These are phyloP conservation scores for Malurus alboscapulatus DNA, from an alignment of 2,113 vertebrate genomes.

Conservation along the genomic window DNA sequence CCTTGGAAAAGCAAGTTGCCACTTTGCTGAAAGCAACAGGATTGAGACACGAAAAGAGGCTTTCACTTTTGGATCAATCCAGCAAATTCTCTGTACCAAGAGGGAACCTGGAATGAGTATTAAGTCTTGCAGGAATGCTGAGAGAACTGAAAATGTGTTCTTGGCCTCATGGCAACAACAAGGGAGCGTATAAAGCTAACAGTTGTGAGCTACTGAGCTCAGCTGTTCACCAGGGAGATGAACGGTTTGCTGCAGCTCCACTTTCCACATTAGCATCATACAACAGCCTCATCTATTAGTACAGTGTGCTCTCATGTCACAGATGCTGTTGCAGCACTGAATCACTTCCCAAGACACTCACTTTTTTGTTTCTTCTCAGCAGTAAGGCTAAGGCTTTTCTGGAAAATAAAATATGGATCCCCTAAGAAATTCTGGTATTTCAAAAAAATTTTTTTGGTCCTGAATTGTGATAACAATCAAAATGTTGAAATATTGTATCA, in stretches of 20 bases:
- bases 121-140: conserved; percentile 42
- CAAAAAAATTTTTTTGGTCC: not conserved
- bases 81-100: conserved; percentile 45
- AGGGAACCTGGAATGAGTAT: conserved; percentile 55
- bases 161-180: conserved; percentile 42
- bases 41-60: conserved; percentile 43
- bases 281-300: conserved; percentile 10
- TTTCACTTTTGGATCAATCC: conserved; percentile 43
- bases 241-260: conserved; percentile 29
- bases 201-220: conserved; percentile 53
- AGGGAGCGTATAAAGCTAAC: conserved; percentile 33
- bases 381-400: not conserved
- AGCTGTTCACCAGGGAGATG: conserved; percentile 37
- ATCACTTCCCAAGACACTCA: conserved; percentile 24
- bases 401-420: conserved; percentile 24
- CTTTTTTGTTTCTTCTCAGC: conserved; percentile 33
- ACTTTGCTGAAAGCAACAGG: conserved; percentile 14
- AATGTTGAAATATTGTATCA: not conserved
- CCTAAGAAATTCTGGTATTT: conserved; percentile 6
- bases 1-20: not conserved
- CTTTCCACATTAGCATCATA: conserved; percentile 6
- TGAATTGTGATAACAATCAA: conserved; percentile 16
- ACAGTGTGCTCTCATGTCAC: not conserved
- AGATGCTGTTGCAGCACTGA: conserved; percentile 9
- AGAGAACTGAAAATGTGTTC: conserved; percentile 20